Base-by-base conservation (phyloP, 2,888 invertebrate species). In the Nomada lathburiana region DNA sequence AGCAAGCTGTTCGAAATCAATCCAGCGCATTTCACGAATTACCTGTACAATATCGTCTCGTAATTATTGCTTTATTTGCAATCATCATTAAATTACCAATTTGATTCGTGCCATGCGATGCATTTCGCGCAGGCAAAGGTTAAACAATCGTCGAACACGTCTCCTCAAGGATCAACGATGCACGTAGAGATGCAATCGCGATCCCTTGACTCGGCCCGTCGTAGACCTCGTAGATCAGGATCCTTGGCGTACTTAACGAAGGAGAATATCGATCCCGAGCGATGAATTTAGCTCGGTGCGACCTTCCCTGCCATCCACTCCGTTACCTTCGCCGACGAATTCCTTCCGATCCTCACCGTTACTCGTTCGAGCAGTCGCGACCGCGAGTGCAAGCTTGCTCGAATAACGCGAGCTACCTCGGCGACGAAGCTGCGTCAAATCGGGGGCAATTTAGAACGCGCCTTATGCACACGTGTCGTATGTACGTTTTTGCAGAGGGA, bases 291-390 rank as follows among this genome's bases (percentile, higher is more conserved):
- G 75, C 64, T 78, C 53, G 63, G 70, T 64, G 81, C 83, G 78
- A 86, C 80, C 80, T 84, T 86, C 84, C 55, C 60, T 70, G 63
- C 78, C 68, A 36, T 68, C 76, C 71, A 16, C 71, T 69, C 73
- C 82, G 76, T 86, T 84, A 83, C 74, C 81, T 78, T 78, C 84
- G 77, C 29, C 74, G 63, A 76, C 70, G 84, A 85, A 86, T 88
- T 71, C 76, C 59, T 7, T 69, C 69, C 67, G 82, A 85, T 88
- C 83, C 52, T 79, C 74, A 81, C 83, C 85, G 86, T 87, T 87
- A 84, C 74, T 73, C 36, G 50, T 59, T 55, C 62, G 60, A 67
- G 62, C 71, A 77, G 76, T 76, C 76, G 53, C 82, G 71, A 62
- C 23, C 47, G 47, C 13, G n/a, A 18, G 26, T 16, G 60, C 64